Percentiles rank a stretch among this genome's conserved stretches.
These are phyloP conservation scores for Diabrotica virgifera DNA, from an alignment of 1,140 invertebrate genomes.

Conservation along the genomic window DNA sequence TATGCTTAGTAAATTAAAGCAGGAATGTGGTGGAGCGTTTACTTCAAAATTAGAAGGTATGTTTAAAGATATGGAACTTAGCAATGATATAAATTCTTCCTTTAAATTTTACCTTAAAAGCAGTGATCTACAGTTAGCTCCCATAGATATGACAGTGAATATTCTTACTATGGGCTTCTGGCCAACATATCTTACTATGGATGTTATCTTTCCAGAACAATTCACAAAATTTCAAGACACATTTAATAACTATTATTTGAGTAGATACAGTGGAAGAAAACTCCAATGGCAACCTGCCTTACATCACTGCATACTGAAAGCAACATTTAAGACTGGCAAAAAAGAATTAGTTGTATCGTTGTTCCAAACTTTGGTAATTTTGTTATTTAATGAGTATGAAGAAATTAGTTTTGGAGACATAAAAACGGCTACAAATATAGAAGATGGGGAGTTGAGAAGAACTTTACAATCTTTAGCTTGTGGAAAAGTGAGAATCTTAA, in stretches of 20 bases:
- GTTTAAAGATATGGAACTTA: conserved; percentile 99
- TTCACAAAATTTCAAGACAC: conserved; percentile 90
- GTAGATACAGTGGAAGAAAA: conserved; percentile 94
- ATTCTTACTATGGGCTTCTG: conserved; percentile 98
- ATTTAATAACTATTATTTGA: conserved; percentile 94
- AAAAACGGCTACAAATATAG: conserved; percentile 78
- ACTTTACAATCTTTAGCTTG: conserved; percentile 94
- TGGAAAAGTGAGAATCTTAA: conserved; percentile 87
- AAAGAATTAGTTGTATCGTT: conserved; percentile 97
- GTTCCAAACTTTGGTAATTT: conserved; percentile 91
- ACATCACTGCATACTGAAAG: conserved; percentile 90
- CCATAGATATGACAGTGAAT: conserved; percentile 86
- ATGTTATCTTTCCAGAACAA: conserved; percentile 84
- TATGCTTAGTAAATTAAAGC: conserved; percentile 95
- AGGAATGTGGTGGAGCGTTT: conserved; percentile 96
- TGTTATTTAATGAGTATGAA: conserved; percentile 88
- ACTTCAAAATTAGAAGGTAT: conserved; percentile 97
- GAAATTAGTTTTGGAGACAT: conserved; percentile 77
- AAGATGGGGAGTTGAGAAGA: conserved; percentile 85
- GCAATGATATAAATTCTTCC: conserved; percentile 90
- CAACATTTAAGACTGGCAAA: conserved; percentile 77
- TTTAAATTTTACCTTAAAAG: conserved; percentile 61
- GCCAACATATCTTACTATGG: conserved; percentile 91
- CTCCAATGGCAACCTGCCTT: conserved; percentile 96
- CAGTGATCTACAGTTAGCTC: conserved; percentile 52